Evolutionary conservation across 2,888 invertebrate species (phyloP).

Genomic region (Thumatha senex): DNA sequence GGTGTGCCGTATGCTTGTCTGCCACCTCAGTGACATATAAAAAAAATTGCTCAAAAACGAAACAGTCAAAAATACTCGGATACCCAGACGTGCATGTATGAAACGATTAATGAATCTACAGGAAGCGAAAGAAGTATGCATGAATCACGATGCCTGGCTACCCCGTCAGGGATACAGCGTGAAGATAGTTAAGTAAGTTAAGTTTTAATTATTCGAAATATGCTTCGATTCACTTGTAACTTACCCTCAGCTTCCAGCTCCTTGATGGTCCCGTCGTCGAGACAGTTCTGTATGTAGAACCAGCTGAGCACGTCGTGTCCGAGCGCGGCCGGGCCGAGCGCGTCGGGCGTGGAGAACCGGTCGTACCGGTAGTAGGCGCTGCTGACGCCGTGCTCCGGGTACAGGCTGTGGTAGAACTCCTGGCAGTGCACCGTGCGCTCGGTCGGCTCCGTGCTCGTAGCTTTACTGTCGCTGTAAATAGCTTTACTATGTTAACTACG

Average conservation of each 20-base stretch:
- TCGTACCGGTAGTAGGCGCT: slow-evolving; percentile 56
- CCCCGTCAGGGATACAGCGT: too few species aligned
- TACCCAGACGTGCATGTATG: too few species aligned
- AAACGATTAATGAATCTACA: too few species aligned
- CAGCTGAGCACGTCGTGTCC: slow-evolving; percentile 53
- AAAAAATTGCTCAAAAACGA: too few species aligned
- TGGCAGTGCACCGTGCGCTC: slow-evolving; percentile 49
- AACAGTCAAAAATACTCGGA: too few species aligned
- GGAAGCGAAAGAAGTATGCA: too few species aligned
- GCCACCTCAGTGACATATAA: too few species aligned
- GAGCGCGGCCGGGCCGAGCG: slow-evolving; percentile 34
- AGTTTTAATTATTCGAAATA: too few species aligned
- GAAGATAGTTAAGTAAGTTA: background rate
- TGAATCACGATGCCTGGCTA: too few species aligned
- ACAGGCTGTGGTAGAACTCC: slow-evolving; percentile 69
- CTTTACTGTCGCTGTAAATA: slow-evolving; percentile 35
- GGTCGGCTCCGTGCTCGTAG: slow-evolving; percentile 20
- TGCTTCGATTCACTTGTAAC: too few species aligned
- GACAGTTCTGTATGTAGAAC: slow-evolving; percentile 62
- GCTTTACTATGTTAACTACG: too few species aligned
- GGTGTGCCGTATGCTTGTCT: too few species aligned
- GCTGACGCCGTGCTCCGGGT: slow-evolving; percentile 48
- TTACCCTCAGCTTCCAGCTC: slow-evolving; percentile 52
- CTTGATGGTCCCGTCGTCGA: slow-evolving; percentile 39
- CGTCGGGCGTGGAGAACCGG: slow-evolving; percentile 54